Conservation (phyloP, 2,797 vertebrate species). For the Lepilemur septentrionalis region DNA sequence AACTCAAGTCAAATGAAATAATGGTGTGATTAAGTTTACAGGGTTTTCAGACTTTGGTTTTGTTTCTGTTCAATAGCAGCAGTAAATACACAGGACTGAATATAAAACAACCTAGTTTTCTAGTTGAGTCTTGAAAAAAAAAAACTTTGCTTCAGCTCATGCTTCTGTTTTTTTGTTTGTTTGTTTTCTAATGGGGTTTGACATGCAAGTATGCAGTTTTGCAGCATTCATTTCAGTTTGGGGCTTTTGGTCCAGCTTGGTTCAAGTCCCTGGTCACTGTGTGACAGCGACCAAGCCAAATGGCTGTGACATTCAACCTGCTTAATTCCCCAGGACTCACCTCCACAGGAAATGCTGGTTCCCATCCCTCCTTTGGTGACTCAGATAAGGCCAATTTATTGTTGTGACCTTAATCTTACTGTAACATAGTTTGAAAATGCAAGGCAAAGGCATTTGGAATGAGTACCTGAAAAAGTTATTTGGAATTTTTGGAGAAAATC, state of each 20-base stretch:
- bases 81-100: constrained; percentile 16
- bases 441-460: constrained; percentile 21
- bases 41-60: constrained; percentile 30
- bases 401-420: constrained; percentile 37
- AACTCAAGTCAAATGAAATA: constrained; percentile 44
- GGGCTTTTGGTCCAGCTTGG: not conserved
- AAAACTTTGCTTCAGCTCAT: constrained; percentile 10
- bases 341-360: not conserved
- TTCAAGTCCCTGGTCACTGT: not conserved
- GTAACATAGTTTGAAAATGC: constrained; percentile 40
- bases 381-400: constrained; percentile 44
- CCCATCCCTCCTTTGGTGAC: not conserved
- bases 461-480: constrained; percentile 21
- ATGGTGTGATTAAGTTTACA: not conserved
- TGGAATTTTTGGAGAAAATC: constrained; percentile 42
- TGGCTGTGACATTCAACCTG: not conserved
- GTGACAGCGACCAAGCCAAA: constrained; percentile 28
- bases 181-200: not conserved
- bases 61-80: not conserved
- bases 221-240: constrained; percentile 1
- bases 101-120: constrained; percentile 44
- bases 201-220: constrained; percentile 31
- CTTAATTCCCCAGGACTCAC: not conserved
- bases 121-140: not conserved
- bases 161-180: not conserved